A percentile compares a stretch with the other conserved stretches of the same genome.
These are phyloP conservation scores for Delichon dasypus DNA, from an alignment of 2,797 vertebrate species.

Conservation along the genomic window DNA sequence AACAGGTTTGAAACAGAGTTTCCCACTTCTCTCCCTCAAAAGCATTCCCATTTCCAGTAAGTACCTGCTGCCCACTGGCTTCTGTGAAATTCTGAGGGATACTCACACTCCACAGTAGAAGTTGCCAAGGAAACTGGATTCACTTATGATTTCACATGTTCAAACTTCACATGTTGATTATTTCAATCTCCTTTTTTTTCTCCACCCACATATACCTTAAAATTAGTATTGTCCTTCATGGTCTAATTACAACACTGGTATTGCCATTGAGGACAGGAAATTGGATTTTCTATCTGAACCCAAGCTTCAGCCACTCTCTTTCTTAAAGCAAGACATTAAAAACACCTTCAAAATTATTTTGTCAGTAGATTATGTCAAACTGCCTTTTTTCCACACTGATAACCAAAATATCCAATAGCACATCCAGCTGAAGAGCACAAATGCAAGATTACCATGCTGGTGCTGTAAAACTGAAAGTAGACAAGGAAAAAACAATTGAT, in stretches of 20 bases:
- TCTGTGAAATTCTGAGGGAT: background rate
- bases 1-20: background rate
- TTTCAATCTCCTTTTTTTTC: background rate
- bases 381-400: background rate
- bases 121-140: background rate
- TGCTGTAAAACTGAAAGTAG: background rate
- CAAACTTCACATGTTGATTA: background rate
- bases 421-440: background rate
- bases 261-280: background rate
- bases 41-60: background rate
- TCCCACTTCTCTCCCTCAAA: background rate
- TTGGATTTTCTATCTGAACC: background rate
- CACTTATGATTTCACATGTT: background rate
- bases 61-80: background rate
- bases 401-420: background rate
- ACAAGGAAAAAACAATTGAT: background rate
- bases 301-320: background rate
- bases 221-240: background rate
- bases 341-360: background rate
- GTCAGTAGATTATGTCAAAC: background rate
- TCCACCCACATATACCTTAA: background rate
- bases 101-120: background rate
- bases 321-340: background rate
- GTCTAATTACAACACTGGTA: background rate
- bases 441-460: background rate